phyloP scores from a whole-genome alignment of 35 echinoderm and acorn worm species.

The Chiridota heheva region DNA sequence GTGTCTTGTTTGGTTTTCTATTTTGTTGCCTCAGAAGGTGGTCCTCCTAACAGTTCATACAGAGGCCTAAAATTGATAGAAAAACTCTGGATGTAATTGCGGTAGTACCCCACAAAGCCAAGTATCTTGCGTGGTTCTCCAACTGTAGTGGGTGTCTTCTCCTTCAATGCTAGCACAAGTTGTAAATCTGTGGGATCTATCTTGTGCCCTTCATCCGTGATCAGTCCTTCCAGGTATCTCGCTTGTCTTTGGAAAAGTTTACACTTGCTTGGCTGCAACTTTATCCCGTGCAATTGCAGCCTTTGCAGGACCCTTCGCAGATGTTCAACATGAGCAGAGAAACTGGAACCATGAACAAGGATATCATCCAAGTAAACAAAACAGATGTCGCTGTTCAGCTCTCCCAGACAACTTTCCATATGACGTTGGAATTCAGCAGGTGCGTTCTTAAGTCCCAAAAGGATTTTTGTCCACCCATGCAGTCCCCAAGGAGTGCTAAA shows the following conservation, averaged over 20 bases:
- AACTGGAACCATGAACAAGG: constrained; percentile 18
- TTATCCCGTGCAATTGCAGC: constrained; percentile 32
- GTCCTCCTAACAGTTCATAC: not conserved
- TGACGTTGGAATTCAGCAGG: constrained; percentile 37
- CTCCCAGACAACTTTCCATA: constrained; percentile 46
- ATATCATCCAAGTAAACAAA: constrained; percentile 59
- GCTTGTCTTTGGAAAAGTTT: constrained; percentile 47
- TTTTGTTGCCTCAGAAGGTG: not conserved
- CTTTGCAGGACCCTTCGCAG: constrained; percentile 25
- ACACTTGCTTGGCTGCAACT: constrained; percentile 58
- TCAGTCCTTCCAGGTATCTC: constrained; percentile 50
- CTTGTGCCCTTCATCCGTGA: constrained; percentile 30
- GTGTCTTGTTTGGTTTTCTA: not conserved
- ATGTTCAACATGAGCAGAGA: constrained; percentile 30
- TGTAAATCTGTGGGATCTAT: constrained; percentile 37
- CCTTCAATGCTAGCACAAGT: constrained; percentile 1
- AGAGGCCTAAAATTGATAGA: not conserved
- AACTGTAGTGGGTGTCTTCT: constrained; percentile 17
- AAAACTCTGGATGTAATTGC: constrained; percentile 35
- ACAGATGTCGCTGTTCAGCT: constrained; percentile 21
- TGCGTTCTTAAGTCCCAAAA: constrained; percentile 42
- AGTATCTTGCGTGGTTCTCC: constrained; percentile 40
- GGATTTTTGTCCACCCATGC: constrained; percentile 42
- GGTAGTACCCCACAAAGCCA: constrained; percentile 48
- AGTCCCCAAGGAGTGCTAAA: constrained; percentile 68